phyloP scores from a whole-genome alignment of 1,140 invertebrate species.

The Drosophila prosaltans region DNA sequence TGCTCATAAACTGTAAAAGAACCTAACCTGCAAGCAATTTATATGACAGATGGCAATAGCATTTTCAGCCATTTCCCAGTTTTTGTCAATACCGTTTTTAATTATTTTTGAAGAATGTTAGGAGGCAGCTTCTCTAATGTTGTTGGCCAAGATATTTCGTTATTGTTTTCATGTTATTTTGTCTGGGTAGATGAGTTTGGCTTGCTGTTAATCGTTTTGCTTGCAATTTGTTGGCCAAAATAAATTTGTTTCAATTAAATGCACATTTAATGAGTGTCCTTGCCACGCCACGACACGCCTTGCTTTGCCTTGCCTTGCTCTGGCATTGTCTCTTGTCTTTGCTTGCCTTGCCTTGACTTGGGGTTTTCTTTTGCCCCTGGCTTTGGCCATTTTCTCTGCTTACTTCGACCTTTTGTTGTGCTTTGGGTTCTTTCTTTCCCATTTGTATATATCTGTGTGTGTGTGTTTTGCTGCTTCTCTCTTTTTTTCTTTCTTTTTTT shows the following conservation, averaged over 20 bases:
- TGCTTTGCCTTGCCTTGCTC: neutral
- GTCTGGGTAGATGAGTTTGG: neutral
- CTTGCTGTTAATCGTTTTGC: slow-evolving; percentile 22
- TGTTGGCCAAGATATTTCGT: neutral
- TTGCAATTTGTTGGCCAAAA: slow-evolving; percentile 15
- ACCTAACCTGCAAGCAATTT: slow-evolving; percentile 1
- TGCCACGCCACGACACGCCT: neutral
- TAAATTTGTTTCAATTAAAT: slow-evolving; percentile 46
- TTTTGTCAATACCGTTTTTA: slow-evolving; percentile 9
- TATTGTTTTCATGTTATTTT: slow-evolving; percentile 9
- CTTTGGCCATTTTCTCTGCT: slow-evolving; percentile 6
- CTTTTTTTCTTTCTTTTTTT: slow-evolving; percentile 6
- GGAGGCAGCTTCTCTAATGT: neutral
- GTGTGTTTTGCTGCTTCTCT: slow-evolving; percentile 21
- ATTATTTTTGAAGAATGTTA: slow-evolving; percentile 10
- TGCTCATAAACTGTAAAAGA: slow-evolving; percentile 14
- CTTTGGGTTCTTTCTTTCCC: slow-evolving; percentile 4
- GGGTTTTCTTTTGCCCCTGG: slow-evolving; percentile 17
- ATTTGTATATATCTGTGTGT: slow-evolving; percentile 21
- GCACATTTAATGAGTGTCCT: slow-evolving; percentile 39
- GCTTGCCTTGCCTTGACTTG: neutral
- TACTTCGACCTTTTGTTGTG: slow-evolving; percentile 14
- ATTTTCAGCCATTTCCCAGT: neutral
- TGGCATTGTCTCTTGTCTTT: neutral
- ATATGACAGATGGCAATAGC: slow-evolving; percentile 8